A percentile compares a stretch with the other conserved stretches of the same genome.
These are phyloP conservation scores for Ptilonorhynchus violaceus DNA, from an alignment of 2,113 vertebrate species.

Conservation along the genomic window DNA sequence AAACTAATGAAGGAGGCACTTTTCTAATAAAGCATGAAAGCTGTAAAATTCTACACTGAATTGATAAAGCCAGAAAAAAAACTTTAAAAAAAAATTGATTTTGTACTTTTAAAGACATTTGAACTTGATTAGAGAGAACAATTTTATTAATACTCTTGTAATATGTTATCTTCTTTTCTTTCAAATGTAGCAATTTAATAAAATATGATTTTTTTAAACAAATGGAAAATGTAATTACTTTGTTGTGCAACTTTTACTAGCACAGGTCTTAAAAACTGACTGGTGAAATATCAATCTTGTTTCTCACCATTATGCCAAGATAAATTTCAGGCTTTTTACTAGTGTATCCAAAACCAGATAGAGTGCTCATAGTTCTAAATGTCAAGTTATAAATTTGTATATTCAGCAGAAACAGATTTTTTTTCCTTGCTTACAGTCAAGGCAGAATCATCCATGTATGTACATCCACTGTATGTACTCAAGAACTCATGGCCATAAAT, in stretches of 20 bases:
- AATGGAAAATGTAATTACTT: not conserved
- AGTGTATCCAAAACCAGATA: not conserved
- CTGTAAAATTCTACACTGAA: not conserved
- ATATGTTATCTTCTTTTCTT: not conserved
- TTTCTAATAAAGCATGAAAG: not conserved
- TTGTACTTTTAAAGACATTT: not conserved
- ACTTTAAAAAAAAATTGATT: not conserved
- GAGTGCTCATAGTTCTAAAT: not conserved
- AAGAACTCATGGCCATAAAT: not conserved
- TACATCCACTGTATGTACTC: no score
- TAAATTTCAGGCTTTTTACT: not conserved
- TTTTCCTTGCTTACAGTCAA: not conserved
- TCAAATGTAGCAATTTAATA: not conserved
- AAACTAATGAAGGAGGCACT: not conserved
- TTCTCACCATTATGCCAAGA: not conserved
- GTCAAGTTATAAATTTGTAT: not conserved
- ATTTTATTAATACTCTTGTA: not conserved
- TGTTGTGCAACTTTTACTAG: not conserved
- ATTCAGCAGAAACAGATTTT: not conserved
- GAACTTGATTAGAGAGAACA: not conserved
- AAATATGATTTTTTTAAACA: not conserved
- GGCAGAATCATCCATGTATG: not conserved
- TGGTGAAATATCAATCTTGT: not conserved
- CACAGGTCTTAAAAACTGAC: not conserved
- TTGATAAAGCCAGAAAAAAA: not conserved